These are phyloP conservation scores for Drosophila falleni DNA, from an alignment of 2,888 invertebrate genomes.

Conservation along the genomic window DNA sequence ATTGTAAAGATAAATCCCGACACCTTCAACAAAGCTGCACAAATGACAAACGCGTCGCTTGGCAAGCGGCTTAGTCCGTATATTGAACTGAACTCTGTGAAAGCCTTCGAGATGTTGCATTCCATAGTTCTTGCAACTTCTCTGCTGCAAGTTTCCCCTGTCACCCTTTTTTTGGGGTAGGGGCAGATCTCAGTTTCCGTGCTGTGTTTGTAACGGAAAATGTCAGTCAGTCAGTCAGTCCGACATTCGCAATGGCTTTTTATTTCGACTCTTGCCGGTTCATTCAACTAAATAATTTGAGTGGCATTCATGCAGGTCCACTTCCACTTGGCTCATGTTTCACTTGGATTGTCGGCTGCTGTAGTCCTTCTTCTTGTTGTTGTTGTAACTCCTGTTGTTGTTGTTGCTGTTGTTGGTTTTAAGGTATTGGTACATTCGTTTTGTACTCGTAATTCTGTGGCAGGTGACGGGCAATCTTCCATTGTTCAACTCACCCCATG, in stretches of 20 bases:
- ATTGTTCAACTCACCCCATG: slow-evolving; percentile 85
- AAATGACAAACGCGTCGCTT: slow-evolving; percentile 79
- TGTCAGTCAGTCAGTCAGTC: slow-evolving; percentile 61
- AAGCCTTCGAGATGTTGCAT: slow-evolving; percentile 42
- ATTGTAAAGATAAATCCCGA: slow-evolving; percentile 85
- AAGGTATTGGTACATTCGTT: slow-evolving; percentile 68
- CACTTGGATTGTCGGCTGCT: slow-evolving; percentile 62
- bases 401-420: slow-evolving; percentile 29
- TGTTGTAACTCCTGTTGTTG: slow-evolving; percentile 15
- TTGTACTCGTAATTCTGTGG: slow-evolving; percentile 82
- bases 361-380: slow-evolving; percentile 32
- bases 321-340: slow-evolving; percentile 76
- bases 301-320: slow-evolving; percentile 83
- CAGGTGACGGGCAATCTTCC: slow-evolving; percentile 86
- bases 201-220: slow-evolving; percentile 70
- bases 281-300: slow-evolving; percentile 84
- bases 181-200: slow-evolving; percentile 26
- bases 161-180: slow-evolving; percentile 34
- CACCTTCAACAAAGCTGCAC: slow-evolving; percentile 83
- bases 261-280: slow-evolving; percentile 81
- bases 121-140: slow-evolving; percentile 26
- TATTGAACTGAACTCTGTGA: slow-evolving; percentile 28
- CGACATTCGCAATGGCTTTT: slow-evolving; percentile 34
- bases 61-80: slow-evolving; percentile 50
- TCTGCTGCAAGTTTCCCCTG: slow-evolving; percentile 4